Conservation (phyloP, 23 tunicate genomes). For the Ciona savignyi region DNA sequence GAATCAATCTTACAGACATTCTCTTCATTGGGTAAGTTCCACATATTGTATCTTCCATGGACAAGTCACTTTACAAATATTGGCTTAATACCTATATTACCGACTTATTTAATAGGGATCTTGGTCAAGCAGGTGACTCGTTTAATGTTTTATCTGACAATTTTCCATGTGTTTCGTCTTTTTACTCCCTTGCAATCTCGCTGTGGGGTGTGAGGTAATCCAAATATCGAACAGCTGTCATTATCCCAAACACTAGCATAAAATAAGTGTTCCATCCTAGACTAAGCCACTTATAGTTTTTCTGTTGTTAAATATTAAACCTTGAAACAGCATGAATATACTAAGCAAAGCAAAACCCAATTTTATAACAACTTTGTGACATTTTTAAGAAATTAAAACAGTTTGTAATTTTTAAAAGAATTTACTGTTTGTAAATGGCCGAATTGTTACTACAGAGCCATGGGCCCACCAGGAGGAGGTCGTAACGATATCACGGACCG, state of each 20-base stretch:
- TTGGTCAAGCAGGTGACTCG: no score
- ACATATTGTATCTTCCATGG: neutral
- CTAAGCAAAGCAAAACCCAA: neutral
- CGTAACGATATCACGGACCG: slow-evolving; percentile 71
- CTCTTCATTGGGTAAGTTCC: slow-evolving; percentile 66
- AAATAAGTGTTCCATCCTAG: no score
- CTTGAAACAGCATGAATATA: neutral
- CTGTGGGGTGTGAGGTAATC: no score
- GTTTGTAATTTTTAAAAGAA: neutral
- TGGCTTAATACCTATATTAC: neutral
- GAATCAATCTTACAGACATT: slow-evolving; percentile 77
- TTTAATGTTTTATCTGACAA: no score
- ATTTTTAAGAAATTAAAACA: neutral
- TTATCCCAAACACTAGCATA: no score
- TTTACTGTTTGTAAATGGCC: slow-evolving; percentile 92
- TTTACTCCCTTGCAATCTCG: no score
- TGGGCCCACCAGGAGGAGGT: slow-evolving; percentile 99
- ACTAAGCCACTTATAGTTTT: no score
- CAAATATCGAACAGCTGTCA: no score
- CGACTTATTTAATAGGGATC: no score
- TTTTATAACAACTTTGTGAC: neutral
- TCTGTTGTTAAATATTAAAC: neutral
- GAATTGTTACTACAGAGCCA: slow-evolving; percentile 84
- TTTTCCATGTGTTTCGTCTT: no score
- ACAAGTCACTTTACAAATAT: neutral